A percentile compares a stretch with the other conserved stretches of the same genome.
These are phyloP conservation scores for Deilephila porcellus DNA, from an alignment of 2,888 invertebrate genomes.

Conservation along the genomic window DNA sequence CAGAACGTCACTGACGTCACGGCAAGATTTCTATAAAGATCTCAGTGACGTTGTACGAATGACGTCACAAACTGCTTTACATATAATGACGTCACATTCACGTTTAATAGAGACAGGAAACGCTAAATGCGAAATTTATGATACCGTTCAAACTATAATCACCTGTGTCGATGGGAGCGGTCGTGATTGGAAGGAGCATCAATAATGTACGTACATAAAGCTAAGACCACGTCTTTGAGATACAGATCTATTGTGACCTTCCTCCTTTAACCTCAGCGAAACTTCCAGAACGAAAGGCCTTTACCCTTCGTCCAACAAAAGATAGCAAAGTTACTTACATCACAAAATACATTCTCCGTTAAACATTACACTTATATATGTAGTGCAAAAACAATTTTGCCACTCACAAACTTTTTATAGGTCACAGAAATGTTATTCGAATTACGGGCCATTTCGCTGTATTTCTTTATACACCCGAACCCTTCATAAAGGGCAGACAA, in stretches of 20 bases:
- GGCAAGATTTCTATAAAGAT: too few species aligned
- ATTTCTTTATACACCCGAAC: slow-evolving; percentile 74
- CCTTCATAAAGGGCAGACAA: slow-evolving; percentile 78
- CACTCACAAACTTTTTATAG: slow-evolving; percentile 68
- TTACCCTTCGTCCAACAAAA: slow-evolving; percentile 54
- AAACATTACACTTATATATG: slow-evolving; percentile 36
- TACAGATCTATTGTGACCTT: slow-evolving; percentile 57
- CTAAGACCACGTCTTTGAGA: slow-evolving; percentile 48
- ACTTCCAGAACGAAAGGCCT: slow-evolving; percentile 53
- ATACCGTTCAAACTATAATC: not conserved
- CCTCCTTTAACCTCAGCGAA: slow-evolving; percentile 48
- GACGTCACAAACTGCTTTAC: too few species aligned
- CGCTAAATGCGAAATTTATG: not conserved
- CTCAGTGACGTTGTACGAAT: too few species aligned
- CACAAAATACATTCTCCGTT: slow-evolving; percentile 46
- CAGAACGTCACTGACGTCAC: too few species aligned
- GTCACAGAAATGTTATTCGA: slow-evolving; percentile 78
- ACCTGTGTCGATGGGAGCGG: not conserved
- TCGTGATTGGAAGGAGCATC: slow-evolving; percentile 32
- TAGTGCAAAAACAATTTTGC: slow-evolving; percentile 62
- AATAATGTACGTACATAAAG: slow-evolving; percentile 43
- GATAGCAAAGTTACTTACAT: slow-evolving; percentile 57
- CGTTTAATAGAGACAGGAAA: too few species aligned
- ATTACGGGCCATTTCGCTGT: slow-evolving; percentile 74
- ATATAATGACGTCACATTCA: too few species aligned